phyloP scores from a whole-genome alignment of 2,888 invertebrate genomes.

The Kryphioiulus occultus region DNA sequence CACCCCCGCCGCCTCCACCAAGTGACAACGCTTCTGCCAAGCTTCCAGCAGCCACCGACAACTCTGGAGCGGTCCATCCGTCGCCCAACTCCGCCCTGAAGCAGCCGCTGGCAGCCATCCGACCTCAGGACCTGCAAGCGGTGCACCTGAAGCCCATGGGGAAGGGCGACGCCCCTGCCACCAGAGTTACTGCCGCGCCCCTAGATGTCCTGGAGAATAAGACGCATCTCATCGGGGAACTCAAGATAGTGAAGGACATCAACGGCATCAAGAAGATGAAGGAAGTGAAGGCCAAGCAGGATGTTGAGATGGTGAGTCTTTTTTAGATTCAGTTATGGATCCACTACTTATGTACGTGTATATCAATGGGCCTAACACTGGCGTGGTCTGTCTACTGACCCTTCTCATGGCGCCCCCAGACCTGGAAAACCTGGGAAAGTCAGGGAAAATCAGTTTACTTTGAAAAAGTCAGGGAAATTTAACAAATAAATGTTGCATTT shows the following conservation, averaged over 20 bases:
- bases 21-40: constrained; percentile 60
- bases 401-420: too few species aligned
- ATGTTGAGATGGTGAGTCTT: constrained; percentile 68
- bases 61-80: constrained; percentile 57
- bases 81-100: constrained; percentile 64
- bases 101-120: constrained; percentile 86
- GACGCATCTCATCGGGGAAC: constrained; percentile 87
- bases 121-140: constrained; percentile 84
- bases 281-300: constrained; percentile 84
- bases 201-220: constrained; percentile 63
- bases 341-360: too few species aligned
- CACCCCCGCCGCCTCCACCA: constrained; percentile 53
- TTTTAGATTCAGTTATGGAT: background rate
- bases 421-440: too few species aligned
- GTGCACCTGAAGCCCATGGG: constrained; percentile 70
- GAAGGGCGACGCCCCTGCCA: background rate
- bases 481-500: too few species aligned
- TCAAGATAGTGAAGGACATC: constrained; percentile 91
- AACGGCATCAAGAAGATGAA: constrained; percentile 93
- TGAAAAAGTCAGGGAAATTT: too few species aligned
- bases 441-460: too few species aligned
- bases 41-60: constrained; percentile 55
- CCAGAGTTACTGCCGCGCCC: background rate
- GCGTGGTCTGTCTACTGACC: too few species aligned
- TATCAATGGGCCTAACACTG: too few species aligned